These are phyloP conservation scores for Callyntrura sp. DNA, from an alignment of 2,888 invertebrate species.

Conservation along the genomic window DNA sequence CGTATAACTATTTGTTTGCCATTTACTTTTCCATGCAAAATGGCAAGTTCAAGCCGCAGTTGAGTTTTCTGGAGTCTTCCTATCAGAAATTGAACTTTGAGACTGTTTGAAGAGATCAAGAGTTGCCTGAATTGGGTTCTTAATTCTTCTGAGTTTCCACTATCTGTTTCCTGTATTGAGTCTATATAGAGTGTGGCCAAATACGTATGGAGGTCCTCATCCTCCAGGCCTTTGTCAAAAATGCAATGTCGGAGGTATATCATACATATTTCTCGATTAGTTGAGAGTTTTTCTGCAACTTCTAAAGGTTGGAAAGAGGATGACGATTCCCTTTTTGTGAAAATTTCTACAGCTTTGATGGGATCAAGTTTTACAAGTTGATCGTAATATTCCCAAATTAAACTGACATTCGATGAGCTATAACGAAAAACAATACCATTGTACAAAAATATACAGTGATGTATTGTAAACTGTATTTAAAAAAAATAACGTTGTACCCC, in stretches of 20 bases:
- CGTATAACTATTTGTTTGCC: too few species aligned
- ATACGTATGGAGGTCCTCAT: constrained; percentile 87
- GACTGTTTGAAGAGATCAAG: constrained; percentile 85
- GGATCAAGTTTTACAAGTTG: constrained; percentile 77
- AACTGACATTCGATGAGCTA: constrained; percentile 73
- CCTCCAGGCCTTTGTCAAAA: constrained; percentile 81
- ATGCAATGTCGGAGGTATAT: constrained; percentile 81
- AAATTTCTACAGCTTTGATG: constrained; percentile 80
- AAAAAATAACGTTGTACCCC: constrained; percentile 84
- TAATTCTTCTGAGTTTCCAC: constrained; percentile 61
- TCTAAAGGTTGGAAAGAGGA: constrained; percentile 78
- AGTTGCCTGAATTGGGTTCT: constrained; percentile 85
- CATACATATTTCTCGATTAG: constrained; percentile 79
- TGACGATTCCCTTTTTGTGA: constrained; percentile 79
- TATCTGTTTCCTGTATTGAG: constrained; percentile 84
- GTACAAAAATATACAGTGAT: too few species aligned
- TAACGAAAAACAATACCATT: too few species aligned
- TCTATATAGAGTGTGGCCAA: constrained; percentile 86
- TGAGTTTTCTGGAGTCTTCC: constrained; percentile 86
- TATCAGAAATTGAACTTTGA: constrained; percentile 86
- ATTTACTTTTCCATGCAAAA: constrained; percentile 86
- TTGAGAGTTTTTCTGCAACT: constrained; percentile 82
- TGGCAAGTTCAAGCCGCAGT: constrained; percentile 86
- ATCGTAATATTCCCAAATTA: constrained; percentile 82
- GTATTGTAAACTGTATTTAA: too few species aligned